Conservation (phyloP, 2,888 invertebrate species). For the Cephonodes hylas region DNA sequence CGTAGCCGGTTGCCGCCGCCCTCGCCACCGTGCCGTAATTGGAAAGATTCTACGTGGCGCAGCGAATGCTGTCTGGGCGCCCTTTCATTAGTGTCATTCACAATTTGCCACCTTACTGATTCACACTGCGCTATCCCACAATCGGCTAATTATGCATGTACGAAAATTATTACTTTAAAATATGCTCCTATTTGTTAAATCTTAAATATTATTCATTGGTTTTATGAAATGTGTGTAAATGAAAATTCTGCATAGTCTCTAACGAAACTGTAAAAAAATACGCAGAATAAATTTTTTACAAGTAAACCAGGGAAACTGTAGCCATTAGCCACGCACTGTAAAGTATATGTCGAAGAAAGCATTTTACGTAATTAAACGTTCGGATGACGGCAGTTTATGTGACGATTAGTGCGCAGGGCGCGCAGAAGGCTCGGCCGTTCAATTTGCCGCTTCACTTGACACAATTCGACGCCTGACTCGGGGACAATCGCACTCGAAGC, state of each 20-base stretch:
- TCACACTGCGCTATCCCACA: conserved; percentile 31
- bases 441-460: conserved; percentile 82
- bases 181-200: neutral
- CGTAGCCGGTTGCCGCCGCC: conserved; percentile 9
- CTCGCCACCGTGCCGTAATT: conserved; percentile 56
- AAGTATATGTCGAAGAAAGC: conserved; percentile 53
- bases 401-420: conserved; percentile 76
- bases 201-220: no score
- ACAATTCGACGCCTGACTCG: conserved; percentile 81
- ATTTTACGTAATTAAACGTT: conserved; percentile 74
- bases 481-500: conserved; percentile 81
- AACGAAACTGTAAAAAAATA: neutral
- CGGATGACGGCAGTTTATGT: conserved; percentile 74
- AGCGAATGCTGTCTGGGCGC: conserved; percentile 53
- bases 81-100: conserved; percentile 80
- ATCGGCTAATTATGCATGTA: conserved; percentile 5
- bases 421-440: conserved; percentile 79
- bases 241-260: no score
- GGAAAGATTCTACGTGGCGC: conserved; percentile 54
- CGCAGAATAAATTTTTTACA: neutral
- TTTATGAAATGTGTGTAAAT: no score
- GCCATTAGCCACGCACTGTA: conserved; percentile 27
- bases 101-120: conserved; percentile 55
- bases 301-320: conserved; percentile 10
- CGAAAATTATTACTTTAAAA: neutral